Percentiles rank a stretch among this genome's conserved stretches.
phyloP scores from a whole-genome alignment of 2,888 invertebrate genomes.

The Notocelia uddmanniana region DNA sequence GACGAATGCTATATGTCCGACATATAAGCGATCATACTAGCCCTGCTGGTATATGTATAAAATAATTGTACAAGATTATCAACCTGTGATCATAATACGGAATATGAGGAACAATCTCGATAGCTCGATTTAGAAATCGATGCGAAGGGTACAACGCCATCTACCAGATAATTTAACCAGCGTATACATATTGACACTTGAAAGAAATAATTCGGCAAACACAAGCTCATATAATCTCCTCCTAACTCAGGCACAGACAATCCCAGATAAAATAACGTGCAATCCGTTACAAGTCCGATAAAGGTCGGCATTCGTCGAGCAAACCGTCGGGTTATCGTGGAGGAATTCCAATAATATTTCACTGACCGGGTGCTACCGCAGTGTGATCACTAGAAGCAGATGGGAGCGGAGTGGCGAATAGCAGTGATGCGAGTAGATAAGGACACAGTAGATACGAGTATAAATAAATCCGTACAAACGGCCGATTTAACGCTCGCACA shows the following conservation, averaged over 20 bases:
- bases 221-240: background rate
- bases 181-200: background rate
- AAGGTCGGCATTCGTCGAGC: constrained; percentile 65
- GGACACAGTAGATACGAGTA: too few relatives aligned
- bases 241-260: constrained; percentile 8
- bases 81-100: too few relatives aligned
- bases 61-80: too few relatives aligned
- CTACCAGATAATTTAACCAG: background rate
- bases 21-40: too few relatives aligned
- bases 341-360: constrained; percentile 81
- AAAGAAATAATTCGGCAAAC: background rate
- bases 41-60: too few relatives aligned
- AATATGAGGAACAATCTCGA: too few relatives aligned
- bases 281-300: constrained; percentile 51
- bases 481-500: too few relatives aligned
- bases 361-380: constrained; percentile 52
- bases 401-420: constrained; percentile 3
- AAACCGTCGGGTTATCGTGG: constrained; percentile 65
- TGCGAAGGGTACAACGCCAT: too few relatives aligned
- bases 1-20: too few relatives aligned
- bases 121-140: too few relatives aligned
- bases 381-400: background rate
- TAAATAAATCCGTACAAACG: too few relatives aligned
- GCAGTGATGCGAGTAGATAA: background rate
- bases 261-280: constrained; percentile 40